Conservation (phyloP, 2,797 vertebrate genomes). For the Sciaenops ocellatus region DNA sequence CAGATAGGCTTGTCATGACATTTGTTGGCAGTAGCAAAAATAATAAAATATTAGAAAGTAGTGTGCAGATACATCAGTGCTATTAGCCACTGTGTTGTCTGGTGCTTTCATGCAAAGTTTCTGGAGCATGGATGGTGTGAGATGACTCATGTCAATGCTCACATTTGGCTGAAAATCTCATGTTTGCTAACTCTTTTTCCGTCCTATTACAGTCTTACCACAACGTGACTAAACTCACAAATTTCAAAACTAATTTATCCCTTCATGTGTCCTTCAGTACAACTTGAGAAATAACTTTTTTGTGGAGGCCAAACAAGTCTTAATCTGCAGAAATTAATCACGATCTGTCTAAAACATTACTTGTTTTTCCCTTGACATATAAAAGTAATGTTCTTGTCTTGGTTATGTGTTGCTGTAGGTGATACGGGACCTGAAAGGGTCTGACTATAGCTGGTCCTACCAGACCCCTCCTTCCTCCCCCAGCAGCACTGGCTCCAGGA, state of each 20-base stretch:
- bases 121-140: neutral
- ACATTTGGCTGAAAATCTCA: neutral
- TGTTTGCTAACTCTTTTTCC: neutral
- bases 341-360: neutral
- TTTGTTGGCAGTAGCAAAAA: neutral
- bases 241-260: neutral
- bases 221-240: neutral
- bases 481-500: conserved; percentile 94
- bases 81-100: neutral
- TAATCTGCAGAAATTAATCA: neutral
- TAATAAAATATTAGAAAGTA: neutral
- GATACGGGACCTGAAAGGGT: conserved; percentile 97
- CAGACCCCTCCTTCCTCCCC: conserved; percentile 97
- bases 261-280: neutral
- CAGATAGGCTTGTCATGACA: neutral
- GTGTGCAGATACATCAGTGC: neutral
- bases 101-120: neutral
- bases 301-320: neutral
- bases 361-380: neutral
- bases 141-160: neutral
- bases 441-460: conserved; percentile 98
- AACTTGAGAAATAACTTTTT: conserved; percentile 7
- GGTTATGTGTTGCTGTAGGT: conserved; percentile 83
- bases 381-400: neutral
- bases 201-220: neutral